phyloP scores from a whole-genome alignment of 1,140 invertebrate species.

The Ceratina australensis region DNA sequence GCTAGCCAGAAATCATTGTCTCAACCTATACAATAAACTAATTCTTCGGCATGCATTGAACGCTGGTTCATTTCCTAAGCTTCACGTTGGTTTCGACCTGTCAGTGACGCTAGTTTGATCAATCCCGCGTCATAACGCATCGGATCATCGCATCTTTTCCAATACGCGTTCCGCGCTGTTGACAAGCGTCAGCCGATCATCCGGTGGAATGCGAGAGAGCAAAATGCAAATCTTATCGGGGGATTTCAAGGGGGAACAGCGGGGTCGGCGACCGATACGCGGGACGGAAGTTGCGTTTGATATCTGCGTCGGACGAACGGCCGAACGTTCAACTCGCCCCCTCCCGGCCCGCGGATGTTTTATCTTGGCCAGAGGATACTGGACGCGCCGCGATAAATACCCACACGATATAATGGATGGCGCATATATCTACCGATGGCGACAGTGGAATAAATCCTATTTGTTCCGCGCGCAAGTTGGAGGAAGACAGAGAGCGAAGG shows the following conservation, averaged over 20 bases:
- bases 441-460: slow-evolving; percentile 57
- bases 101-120: background rate
- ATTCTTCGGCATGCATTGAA: too few species aligned
- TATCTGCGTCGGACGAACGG: slow-evolving; percentile 51
- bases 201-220: background rate
- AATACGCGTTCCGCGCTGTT: background rate
- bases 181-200: slow-evolving; percentile 42
- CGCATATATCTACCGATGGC: slow-evolving; percentile 33
- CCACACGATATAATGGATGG: slow-evolving; percentile 61
- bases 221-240: slow-evolving; percentile 58
- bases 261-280: slow-evolving; percentile 32
- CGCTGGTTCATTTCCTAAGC: background rate
- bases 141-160: slow-evolving; percentile 11
- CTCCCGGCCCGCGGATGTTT: slow-evolving; percentile 37
- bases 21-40: too few species aligned
- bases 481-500: background rate
- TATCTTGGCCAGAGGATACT: slow-evolving; percentile 60
- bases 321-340: slow-evolving; percentile 24
- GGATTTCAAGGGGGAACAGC: slow-evolving; percentile 45
- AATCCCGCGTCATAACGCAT: background rate
- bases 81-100: background rate
- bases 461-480: slow-evolving; percentile 38
- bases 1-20: too few species aligned
- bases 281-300: slow-evolving; percentile 56
- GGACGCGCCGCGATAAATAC: slow-evolving; percentile 60